Evolutionary conservation across 2,888 invertebrate species (phyloP), one percentile per base, ranked within the genome.

Genomic region (Pterostichus niger): DNA sequence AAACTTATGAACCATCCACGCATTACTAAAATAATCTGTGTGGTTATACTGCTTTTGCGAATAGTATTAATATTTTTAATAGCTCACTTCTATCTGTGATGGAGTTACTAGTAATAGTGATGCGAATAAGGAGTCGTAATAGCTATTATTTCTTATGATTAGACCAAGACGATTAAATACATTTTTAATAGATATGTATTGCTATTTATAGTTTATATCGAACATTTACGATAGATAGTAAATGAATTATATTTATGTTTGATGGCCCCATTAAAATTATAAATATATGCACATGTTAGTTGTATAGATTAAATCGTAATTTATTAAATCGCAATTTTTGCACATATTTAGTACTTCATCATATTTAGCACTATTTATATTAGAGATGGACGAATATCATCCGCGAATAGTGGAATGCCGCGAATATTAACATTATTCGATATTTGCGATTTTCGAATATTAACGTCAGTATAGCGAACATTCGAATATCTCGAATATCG

Each of bases 41-140:
- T 24, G 17, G 46, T 73, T 73, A 44, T 73, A 73, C 64, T 15
- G 73, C 44, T 44, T 73, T 24, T 73, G 46, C 49, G 71, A 71
- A 71, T 73, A 73, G 46, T 24, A 73, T 44, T 73, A 44, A 46
- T 17, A 73, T 73, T 73, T 17, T 73, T 73, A 73, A 73, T 73
- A n/a, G 73, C 73, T 17, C 24, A 73, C 73, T 73, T 73, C 6
- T 35, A 35, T 11, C 11, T 24, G 3, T 24, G 3, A 24, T 24
- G 3, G 24, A 24, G 24, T 24, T 24, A 24, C 24, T 24, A 1
- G 24, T 64, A n/a, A 64, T 64, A 64, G 64, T 24, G 24, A 24
- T 59, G 59, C 35, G 35, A 64, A 64, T 64, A 64, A 33, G 31
- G 64, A 31, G n/a, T 33, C 13, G 31, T 64, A 11, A 64, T 35